These are phyloP conservation scores for Zoanthus sansibaricus DNA, from an alignment of 92 coral and sea anemone species.

Conservation along the genomic window DNA sequence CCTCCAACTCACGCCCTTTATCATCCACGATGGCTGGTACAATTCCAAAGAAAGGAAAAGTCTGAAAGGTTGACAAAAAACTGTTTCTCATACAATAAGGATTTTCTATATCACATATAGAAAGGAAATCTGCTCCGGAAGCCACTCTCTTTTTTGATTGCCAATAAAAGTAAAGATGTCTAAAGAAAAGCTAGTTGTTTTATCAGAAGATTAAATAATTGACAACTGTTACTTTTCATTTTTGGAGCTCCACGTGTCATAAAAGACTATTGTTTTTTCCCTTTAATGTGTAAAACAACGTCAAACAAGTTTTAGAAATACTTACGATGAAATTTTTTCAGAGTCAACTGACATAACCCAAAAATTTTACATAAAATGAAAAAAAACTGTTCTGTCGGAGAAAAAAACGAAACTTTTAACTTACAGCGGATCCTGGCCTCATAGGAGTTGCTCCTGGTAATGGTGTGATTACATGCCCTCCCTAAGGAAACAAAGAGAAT, in stretches of 20 bases:
- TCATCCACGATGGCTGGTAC: constrained; percentile 97
- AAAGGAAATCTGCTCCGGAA: background rate
- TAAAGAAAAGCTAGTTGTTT: background rate
- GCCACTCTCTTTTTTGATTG: background rate
- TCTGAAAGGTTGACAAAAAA: constrained; percentile 56
- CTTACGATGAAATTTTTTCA: background rate
- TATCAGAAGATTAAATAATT: too few relatives aligned
- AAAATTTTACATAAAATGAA: background rate
- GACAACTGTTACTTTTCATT: too few relatives aligned
- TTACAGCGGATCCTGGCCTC: constrained; percentile 97
- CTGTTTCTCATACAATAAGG: background rate
- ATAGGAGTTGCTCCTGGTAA: constrained; percentile 98
- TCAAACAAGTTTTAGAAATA: background rate
- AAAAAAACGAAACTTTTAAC: constrained; percentile 2
- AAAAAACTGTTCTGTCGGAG: too few relatives aligned
- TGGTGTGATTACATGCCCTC: constrained; percentile 96
- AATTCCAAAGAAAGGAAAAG: constrained; percentile 97
- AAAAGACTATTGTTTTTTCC: too few relatives aligned
- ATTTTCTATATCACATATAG: background rate
- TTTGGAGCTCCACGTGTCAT: too few relatives aligned
- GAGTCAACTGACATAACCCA: background rate
- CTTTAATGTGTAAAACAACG: too few relatives aligned
- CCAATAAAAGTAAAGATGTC: background rate
- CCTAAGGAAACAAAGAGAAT: constrained; percentile 60
- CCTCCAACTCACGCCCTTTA: constrained; percentile 92